Conservation (phyloP, 2,113 vertebrate genomes). For the Ploceus nigricollis region DNA sequence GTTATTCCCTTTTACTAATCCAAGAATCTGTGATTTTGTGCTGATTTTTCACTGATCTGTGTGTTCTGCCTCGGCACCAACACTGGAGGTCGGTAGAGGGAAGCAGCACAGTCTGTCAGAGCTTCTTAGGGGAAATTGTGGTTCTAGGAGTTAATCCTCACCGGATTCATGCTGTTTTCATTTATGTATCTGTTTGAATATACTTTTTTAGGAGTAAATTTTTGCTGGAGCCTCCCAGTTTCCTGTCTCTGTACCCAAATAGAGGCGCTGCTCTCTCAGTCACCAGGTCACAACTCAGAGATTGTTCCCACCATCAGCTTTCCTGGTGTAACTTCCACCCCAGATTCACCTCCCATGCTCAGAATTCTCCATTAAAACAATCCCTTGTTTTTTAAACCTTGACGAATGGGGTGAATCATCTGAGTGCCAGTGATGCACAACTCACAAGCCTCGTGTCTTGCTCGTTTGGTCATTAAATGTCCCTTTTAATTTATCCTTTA, state of each 20-base stretch:
- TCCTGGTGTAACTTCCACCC: neutral
- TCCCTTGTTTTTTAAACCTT: neutral
- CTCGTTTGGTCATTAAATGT: neutral
- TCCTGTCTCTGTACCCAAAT: neutral
- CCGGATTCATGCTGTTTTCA: rapidly evolving
- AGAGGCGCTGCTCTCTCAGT: neutral
- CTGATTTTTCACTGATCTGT: neutral
- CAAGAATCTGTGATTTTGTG: neutral
- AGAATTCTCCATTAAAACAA: neutral
- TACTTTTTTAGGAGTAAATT: neutral
- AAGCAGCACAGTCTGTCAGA: neutral
- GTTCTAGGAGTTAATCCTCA: neutral
- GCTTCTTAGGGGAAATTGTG: neutral
- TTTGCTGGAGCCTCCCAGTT: neutral
- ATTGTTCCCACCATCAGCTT: neutral
- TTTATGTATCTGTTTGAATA: neutral
- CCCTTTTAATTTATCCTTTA: neutral
- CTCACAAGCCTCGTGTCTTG: rapidly evolving
- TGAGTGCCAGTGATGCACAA: too few relatives aligned
- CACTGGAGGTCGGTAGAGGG: neutral
- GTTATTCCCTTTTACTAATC: neutral
- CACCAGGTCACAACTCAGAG: rapidly evolving
- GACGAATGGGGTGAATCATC: neutral
- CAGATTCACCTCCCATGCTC: neutral
- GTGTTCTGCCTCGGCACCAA: neutral